These are phyloP conservation scores for Todiramphus saurophagus DNA, from an alignment of 2,113 vertebrate species.

Conservation along the genomic window DNA sequence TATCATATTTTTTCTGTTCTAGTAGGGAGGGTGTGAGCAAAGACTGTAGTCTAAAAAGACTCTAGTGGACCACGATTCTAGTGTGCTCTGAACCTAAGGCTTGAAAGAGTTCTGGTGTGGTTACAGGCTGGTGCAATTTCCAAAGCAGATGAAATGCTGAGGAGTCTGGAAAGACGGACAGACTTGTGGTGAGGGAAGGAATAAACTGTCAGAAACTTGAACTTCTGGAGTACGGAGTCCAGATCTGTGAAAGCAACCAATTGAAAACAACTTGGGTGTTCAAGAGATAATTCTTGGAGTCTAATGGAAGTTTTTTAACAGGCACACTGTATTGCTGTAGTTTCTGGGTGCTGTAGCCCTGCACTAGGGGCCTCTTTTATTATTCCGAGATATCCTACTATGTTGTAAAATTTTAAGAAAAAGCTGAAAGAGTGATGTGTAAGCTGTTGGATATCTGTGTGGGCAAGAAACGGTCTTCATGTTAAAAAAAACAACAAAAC, in stretches of 20 bases:
- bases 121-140: background rate
- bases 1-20: background rate
- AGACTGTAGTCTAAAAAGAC: background rate
- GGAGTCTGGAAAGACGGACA: background rate
- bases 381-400: background rate
- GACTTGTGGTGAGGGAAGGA: background rate
- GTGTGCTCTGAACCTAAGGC: background rate
- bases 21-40: background rate
- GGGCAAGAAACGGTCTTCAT: background rate
- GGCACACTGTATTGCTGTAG: background rate
- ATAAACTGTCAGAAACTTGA: background rate
- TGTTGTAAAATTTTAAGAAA: background rate
- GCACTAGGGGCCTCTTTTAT: background rate
- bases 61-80: fast-evolving
- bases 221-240: background rate
- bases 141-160: background rate
- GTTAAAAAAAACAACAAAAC: background rate
- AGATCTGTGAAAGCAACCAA: background rate
- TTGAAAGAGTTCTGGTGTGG: background rate
- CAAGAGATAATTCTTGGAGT: background rate
- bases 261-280: background rate
- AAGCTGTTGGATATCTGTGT: background rate
- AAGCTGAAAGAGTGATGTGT: background rate
- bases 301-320: background rate
- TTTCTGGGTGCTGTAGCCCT: background rate